Base-by-base conservation (phyloP, 2,888 invertebrate species). In the Odiellus spinosus region DNA sequence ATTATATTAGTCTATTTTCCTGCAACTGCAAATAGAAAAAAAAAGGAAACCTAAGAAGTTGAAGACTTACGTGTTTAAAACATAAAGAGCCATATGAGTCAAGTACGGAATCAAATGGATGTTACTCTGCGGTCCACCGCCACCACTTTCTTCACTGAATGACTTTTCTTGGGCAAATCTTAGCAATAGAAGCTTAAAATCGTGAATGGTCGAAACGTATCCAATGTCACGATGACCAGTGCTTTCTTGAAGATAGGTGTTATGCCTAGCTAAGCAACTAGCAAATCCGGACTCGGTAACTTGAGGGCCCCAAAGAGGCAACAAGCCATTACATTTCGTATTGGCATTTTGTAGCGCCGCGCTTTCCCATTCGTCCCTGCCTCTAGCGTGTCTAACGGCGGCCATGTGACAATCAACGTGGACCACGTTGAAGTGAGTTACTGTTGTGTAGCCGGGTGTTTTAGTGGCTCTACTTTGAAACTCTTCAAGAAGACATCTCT, bases 351-450 rank as follows among this genome's bases (percentile, higher is more conserved):
- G 96, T 38, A 98, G 71, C 4, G 91, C 88, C 0, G 96, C 96
- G 51, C 90, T 86, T 64, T 95, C 95, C 96, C 95, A 96, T 67
- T 96, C 95, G 60, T 95, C 93, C 48, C 95, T 76, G 17, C 72
- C 74, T 17, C 78, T 67, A 0, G 77, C 76, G 56, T 76, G 66
- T 47, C 73, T 71, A 42, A 96, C 93, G 20, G 96, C 96, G 1
- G 87, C 85, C 75, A 90, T 87, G 68, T 98, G 96, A 62, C 96
- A 98, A 66, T 96, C 96, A 3, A 95, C 82, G 67, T 98, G 96
- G 20, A 96, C 91, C 34, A 95, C 82, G 71, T 96, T 96, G 71
- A 96, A 96, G 70, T 96, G 95, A 12, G 91, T 90, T 33, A 96
- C 95, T 0, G 95, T 95, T 43, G 83, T 82, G 68, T 91, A 93